Evolutionary conservation across 2,888 invertebrate genomes (phyloP).

Genomic region (Anthophora plumipes): DNA sequence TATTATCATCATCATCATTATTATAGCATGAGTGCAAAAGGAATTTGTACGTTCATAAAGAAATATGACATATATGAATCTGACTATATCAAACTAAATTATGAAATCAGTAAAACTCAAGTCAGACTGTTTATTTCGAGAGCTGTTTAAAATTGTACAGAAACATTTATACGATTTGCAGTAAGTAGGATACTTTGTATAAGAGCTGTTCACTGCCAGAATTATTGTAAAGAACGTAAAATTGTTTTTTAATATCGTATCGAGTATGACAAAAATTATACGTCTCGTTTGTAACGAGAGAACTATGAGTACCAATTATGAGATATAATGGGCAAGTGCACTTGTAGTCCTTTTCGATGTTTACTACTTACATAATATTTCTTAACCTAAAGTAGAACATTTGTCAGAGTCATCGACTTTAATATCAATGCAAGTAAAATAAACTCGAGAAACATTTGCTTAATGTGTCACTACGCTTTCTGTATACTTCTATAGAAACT

Average conservation of each 20-base stretch:
- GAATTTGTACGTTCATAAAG: neutral
- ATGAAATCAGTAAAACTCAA: neutral
- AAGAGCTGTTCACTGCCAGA: constrained; percentile 55
- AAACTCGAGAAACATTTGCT: constrained; percentile 18
- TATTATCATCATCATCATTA: constrained; percentile 1
- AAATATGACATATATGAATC: neutral
- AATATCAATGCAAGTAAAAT: neutral
- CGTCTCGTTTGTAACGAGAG: neutral
- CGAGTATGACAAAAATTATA: neutral
- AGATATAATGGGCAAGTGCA: constrained; percentile 56
- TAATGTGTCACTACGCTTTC: constrained; percentile 18
- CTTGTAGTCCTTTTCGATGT: constrained; percentile 54
- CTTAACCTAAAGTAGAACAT: neutral
- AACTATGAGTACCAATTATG: constrained; percentile 14
- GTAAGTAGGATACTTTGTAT: constrained; percentile 25
- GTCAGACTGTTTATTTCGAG: neutral
- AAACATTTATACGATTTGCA: constrained; percentile 20
- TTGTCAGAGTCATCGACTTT: neutral
- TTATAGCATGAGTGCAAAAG: neutral
- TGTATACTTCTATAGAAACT: constrained; percentile 3
- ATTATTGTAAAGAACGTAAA: constrained; percentile 27
- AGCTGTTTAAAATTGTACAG: constrained; percentile 47
- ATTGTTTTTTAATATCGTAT: constrained; percentile 15
- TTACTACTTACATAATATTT: neutral
- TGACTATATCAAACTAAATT: neutral